These are phyloP conservation scores for Sanderia malayensis DNA, from an alignment of 30 jellyfish, hydroid and myxozoan genomes.

Conservation along the genomic window DNA sequence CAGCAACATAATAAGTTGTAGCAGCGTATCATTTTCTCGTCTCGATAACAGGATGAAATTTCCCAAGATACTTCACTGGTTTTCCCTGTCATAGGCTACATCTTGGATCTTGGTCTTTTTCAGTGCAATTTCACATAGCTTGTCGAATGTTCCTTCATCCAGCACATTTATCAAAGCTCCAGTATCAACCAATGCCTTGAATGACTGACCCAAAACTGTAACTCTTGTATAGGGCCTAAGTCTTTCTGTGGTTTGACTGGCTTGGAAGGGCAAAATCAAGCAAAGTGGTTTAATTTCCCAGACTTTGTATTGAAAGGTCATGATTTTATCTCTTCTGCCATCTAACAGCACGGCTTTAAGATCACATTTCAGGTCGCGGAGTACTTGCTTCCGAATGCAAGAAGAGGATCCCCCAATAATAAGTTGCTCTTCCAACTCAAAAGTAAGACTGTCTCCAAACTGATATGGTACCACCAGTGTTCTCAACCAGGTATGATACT, in stretches of 20 bases:
- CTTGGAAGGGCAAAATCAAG: too few relatives aligned
- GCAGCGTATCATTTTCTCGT: background rate
- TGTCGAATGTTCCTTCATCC: background rate
- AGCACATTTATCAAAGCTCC: background rate
- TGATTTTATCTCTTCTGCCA: constrained; percentile 24
- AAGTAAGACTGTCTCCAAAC: background rate
- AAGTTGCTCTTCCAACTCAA: constrained; percentile 18
- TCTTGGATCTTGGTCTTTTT: background rate
- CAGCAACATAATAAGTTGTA: background rate
- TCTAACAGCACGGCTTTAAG: constrained; percentile 13
- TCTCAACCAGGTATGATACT: constrained; percentile 14
- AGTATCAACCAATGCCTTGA: background rate
- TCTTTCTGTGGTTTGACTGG: background rate
- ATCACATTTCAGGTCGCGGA: constrained; percentile 9
- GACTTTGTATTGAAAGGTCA: constrained; percentile 10
- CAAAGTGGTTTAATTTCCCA: too few relatives aligned
- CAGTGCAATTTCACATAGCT: background rate
- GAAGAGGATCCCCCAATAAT: constrained; percentile 38
- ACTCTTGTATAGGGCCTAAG: background rate
- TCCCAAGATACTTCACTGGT: background rate
- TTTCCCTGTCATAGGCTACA: background rate
- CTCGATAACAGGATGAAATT: background rate
- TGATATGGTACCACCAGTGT: constrained; percentile 13
- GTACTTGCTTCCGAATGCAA: constrained; percentile 11
- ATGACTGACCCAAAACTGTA: background rate